Evolutionary conservation across 2,113 vertebrate species (phyloP).

Genomic region (Gambusia holbrooki): DNA sequence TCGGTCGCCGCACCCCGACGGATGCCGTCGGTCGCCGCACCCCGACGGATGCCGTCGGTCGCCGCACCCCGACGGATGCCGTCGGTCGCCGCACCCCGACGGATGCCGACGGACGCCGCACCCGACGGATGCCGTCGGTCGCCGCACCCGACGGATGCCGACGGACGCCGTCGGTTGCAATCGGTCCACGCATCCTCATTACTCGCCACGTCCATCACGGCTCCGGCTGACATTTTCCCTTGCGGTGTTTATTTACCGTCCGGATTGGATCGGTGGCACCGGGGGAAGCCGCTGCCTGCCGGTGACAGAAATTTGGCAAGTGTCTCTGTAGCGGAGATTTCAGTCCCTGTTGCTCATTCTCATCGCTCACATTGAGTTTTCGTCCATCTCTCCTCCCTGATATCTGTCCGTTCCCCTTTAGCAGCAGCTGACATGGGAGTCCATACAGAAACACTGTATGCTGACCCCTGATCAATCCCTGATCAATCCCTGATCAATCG

Average conservation of each 20-base stretch:
- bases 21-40: too few relatives aligned
- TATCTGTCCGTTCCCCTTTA: constrained; percentile 43
- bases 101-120: too few relatives aligned
- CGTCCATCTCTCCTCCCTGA: background rate
- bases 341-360: constrained; percentile 33
- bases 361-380: constrained; percentile 29
- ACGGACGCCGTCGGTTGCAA: too few relatives aligned
- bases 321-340: constrained; percentile 63
- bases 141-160: too few relatives aligned
- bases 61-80: too few relatives aligned
- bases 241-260: constrained; percentile 75
- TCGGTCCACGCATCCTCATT: too few relatives aligned
- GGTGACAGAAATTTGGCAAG: constrained; percentile 74
- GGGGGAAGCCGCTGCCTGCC: constrained; percentile 64
- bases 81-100: too few relatives aligned
- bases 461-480: constrained; percentile 29
- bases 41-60: too few relatives aligned
- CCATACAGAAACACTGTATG: constrained; percentile 19
- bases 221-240: constrained; percentile 66
- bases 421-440: constrained; percentile 58
- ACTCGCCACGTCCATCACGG: too few relatives aligned
- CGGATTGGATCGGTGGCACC: constrained; percentile 59
- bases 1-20: too few relatives aligned
- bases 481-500: background rate
- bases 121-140: too few relatives aligned